These are phyloP conservation scores for Epinephelus moara DNA, from an alignment of 2,113 vertebrate species.

Conservation along the genomic window DNA sequence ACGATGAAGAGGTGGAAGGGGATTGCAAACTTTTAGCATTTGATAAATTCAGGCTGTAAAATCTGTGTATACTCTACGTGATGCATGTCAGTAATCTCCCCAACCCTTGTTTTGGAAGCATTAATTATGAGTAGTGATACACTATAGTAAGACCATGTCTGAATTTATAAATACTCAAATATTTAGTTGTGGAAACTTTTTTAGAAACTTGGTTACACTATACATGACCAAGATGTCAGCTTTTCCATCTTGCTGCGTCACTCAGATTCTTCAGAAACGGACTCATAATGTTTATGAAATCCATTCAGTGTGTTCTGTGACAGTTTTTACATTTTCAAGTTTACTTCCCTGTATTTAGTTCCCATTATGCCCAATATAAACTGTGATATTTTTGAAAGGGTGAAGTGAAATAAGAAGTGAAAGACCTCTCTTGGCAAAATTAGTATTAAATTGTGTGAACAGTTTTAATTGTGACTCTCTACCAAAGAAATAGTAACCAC, in stretches of 20 bases:
- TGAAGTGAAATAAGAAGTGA: constrained; percentile 11
- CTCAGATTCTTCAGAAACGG: background rate
- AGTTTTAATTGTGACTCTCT: background rate
- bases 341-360: background rate
- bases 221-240: background rate
- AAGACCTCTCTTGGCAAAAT: background rate
- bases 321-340: background rate
- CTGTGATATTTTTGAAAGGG: background rate
- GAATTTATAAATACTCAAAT: background rate
- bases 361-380: background rate
- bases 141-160: too few species aligned
- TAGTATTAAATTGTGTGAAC: background rate
- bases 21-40: too few species aligned
- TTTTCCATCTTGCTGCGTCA: background rate
- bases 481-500: background rate
- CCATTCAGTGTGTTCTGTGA: background rate
- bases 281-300: background rate
- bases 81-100: background rate
- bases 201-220: background rate
- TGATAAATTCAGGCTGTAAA: too few species aligned
- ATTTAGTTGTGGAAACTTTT: background rate
- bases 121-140: background rate
- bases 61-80: background rate
- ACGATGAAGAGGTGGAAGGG: too few species aligned
- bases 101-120: background rate